Base-by-base conservation (phyloP, 2,113 vertebrate genomes). In the Vulpes ferrilata region DNA sequence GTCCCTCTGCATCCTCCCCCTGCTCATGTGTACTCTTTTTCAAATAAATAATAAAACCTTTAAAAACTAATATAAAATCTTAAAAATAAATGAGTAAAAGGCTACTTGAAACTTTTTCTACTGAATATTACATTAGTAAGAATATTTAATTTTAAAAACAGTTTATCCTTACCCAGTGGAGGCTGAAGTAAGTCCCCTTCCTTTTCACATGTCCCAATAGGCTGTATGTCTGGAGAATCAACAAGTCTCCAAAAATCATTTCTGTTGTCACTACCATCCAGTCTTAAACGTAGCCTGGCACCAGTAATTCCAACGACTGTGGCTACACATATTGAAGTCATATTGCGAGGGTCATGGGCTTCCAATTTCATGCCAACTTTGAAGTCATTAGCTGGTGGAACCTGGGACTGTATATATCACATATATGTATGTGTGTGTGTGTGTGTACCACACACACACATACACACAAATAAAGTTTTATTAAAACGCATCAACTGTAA, bases 161-260 rank as follows among this genome's bases (percentile, higher is more conserved):
- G 38, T 91, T 97, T 84, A 43, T 97, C 80, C 98, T 98, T 98
- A 99, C 99, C 99, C 81, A 99, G 98, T 0, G 99, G 99, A 22
- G 99, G 99, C 97, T 99, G 99, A 96, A 99, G 99, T 99, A 99
- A 99, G 86, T 99, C 99, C 88, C 99, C 99, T 43, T 99, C 99
- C 98, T 99, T 99, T 98, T 99, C 99, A 76, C 99, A 99, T 57
- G 99, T 99, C 76, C 99, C 99, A 0, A 99, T 98, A 25, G 99
- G 99, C 96, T 99, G 99, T 97, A 99, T 99, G 73, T 99, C 99
- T 0, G 99, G 98, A n/a, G 99, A 99, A 98, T 99, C 99, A 9
- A 99, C 99, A 87, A 99, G 99, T 43, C 99, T 99, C 99, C 99
- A 99, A 98, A 99, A 99, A 98, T 99, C 99, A 89, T 99, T 99